Evolutionary conservation across 2,888 invertebrate genomes (phyloP).

Genomic region (Xestia xanthographa): DNA sequence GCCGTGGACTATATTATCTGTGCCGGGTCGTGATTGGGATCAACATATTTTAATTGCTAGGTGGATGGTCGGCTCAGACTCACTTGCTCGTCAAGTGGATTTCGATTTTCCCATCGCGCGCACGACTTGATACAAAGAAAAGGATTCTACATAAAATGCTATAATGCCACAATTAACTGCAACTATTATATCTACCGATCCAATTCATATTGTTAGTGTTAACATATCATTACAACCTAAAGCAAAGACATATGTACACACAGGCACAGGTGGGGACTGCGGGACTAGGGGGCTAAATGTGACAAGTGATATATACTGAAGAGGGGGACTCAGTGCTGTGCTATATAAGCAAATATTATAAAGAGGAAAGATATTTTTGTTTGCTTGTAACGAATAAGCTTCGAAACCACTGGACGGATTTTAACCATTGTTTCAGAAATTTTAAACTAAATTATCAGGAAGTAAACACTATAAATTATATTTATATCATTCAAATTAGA

Average conservation of each 20-base stretch:
- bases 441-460: too few relatives aligned
- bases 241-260: neutral
- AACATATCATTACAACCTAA: slow-evolving; percentile 4
- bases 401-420: too few relatives aligned
- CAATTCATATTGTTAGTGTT: neutral
- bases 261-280: too few relatives aligned
- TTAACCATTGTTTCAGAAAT: too few relatives aligned
- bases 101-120: neutral
- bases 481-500: too few relatives aligned
- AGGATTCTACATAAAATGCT: neutral
- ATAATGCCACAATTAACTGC: neutral
- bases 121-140: neutral
- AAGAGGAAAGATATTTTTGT: too few relatives aligned
- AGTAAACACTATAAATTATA: too few relatives aligned
- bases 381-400: too few relatives aligned
- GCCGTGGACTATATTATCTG: neutral
- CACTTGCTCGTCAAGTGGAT: neutral
- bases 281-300: neutral
- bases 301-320: neutral
- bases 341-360: too few relatives aligned
- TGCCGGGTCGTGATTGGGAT: neutral
- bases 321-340: neutral
- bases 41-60: slow-evolving; percentile 4
- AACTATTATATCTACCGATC: neutral
- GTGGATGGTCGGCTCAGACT: neutral